Base-by-base conservation (phyloP, 2,888 invertebrate genomes). In the Orthosia cruda region DNA sequence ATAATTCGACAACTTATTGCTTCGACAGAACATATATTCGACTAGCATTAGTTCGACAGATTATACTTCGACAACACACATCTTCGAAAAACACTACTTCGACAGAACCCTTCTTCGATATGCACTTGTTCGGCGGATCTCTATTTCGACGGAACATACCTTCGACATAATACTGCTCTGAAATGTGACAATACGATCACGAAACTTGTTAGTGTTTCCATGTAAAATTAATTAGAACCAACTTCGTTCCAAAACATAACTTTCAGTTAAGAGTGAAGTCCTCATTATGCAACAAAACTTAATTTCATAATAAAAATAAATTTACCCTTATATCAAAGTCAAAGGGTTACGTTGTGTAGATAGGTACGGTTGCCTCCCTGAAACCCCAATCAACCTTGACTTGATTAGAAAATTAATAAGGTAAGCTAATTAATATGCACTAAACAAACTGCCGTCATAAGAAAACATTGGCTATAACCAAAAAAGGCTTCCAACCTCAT, bases 401-500 rank as follows among this genome's bases (percentile, higher is more conserved):
- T 65, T 64, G 57, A 64, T 59, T 71, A 64, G 59, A 74, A 68
- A 74, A 80, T 71, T 84, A 79, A 81, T 84, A 68, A 71, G 26
- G 15, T 18, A 55, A 68, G 52, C 12, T 64, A 20, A 83, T 67
- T 74, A 81, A 71, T 71, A 76, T 55, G 57, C 67, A 65, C 26
- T 65, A 65, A 65, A 65, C 49, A 70, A 76, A 83, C 57, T 65
- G 52, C 12, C 47, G 50, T 40, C 13, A 47, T 55, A 76, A 61
- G 59, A 64, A 74, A 74, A 68, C 49, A 26, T 61, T 45, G 20
- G 26, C 45, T 45, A 13, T 57, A 45, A 70, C 58, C 15, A 16
- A 40, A 23, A 64, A 16, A 45, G n/a, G 45, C 15, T 57, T 26
- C 13, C 13, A 26, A 62, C 55, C 50, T 61, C 52, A 55, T 40